phyloP scores from a whole-genome alignment of 2,888 invertebrate genomes.

The Podotricha telesiphe region DNA sequence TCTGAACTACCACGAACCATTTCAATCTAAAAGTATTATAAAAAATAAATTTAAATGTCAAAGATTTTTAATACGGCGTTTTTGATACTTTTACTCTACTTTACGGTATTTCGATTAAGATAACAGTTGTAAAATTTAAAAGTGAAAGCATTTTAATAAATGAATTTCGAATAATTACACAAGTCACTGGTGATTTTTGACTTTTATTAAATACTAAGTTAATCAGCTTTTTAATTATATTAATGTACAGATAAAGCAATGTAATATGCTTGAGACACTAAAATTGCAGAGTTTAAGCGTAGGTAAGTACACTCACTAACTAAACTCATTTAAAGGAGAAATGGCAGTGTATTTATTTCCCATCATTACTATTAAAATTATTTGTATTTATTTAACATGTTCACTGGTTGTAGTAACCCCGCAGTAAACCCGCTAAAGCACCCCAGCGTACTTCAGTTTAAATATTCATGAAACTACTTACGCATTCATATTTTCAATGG shows the following conservation, averaged over 20 bases:
- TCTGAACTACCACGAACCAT: conserved; percentile 75
- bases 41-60: not conserved
- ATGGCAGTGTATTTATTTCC: not conserved
- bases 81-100: too few relatives aligned
- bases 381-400: conserved; percentile 7
- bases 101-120: too few relatives aligned
- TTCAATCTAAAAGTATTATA: conserved; percentile 57
- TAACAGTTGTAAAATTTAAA: too few relatives aligned
- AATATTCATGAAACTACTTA: conserved; percentile 16
- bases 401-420: not conserved
- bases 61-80: not conserved
- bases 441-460: not conserved
- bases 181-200: too few relatives aligned
- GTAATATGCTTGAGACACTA: not conserved
- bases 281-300: not conserved
- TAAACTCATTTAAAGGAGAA: not conserved
- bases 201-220: too few relatives aligned
- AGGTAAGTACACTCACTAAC: too few relatives aligned
- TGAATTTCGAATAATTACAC: too few relatives aligned
- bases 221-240: too few relatives aligned
- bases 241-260: too few relatives aligned
- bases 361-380: not conserved
- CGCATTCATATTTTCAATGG: conserved; percentile 9
- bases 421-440: conserved; percentile 8
- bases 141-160: too few relatives aligned